Evolutionary conservation across 2,888 invertebrate species (phyloP), one percentile per base, ranked within the genome.

Genomic region (Serripes groenlandicus): DNA sequence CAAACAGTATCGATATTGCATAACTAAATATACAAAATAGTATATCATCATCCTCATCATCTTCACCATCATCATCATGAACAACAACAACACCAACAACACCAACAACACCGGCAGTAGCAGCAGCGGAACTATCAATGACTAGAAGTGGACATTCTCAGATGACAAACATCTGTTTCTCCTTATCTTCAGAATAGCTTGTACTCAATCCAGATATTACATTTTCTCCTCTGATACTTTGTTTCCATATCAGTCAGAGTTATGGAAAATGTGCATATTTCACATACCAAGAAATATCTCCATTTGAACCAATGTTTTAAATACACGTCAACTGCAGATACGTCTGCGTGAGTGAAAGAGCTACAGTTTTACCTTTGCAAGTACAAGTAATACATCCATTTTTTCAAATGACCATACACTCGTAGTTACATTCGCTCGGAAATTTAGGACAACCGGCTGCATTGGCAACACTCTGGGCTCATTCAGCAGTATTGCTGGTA

Each of bases 371-470:
- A n/a, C 64, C 62, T 2, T 72, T 62, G 30, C 81, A 81, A 23
- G 81, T 73, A 52, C 81, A 81, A 11, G 71, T 68, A 11, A 81
- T 69, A 21, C 81, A 81, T 0, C 81, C 81, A 30, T 37, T 76
- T 0, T 23, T 34, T 11, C 73, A 76, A 15, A 81, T 76, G 1
- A 32, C 30, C 26, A 81, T 60, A 32, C 81, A 81, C 18, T 76
- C 76, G 11, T 66, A 76, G 42, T 81, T 76, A 35, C 81, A 81
- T n/a, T 81, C 73, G 35, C 64, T 76, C 7, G 66, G 68, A 5
- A 81, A 62, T 37, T 73, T 76, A 7, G 81, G 76, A 69, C 81
- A 81, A 0, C 75, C 75, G 3, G 66, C 75, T 35, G 68, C 60
- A 56, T 81, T 81, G 35, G 66, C 23, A 23, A 34, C 42, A 58